These are phyloP conservation scores for human DNA, from an alignment of 2,113 vertebrate species.

Conservation along the genomic window DNA sequence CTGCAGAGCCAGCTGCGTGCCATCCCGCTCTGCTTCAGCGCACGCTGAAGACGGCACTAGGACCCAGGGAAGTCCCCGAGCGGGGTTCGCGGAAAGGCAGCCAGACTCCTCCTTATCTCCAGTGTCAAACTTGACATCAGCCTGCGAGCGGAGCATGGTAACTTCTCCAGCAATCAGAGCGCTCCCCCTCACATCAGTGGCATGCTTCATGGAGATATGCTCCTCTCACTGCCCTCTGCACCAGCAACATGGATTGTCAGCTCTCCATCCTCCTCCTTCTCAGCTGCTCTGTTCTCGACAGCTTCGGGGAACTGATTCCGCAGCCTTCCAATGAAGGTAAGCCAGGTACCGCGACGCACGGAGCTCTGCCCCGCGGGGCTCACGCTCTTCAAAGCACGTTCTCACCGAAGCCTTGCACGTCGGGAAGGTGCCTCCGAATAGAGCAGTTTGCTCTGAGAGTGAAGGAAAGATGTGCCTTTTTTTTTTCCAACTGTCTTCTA, in stretches of 20 bases:
- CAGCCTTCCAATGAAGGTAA: constrained; percentile 96
- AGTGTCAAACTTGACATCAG: constrained; percentile 93
- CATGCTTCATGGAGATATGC: constrained; percentile 94
- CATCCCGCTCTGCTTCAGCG: accelerated
- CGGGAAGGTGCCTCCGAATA: constrained; percentile 3
- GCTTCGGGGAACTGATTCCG: constrained; percentile 82
- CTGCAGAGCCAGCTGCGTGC: accelerated
- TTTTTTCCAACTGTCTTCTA: neutral
- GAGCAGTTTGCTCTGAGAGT: neutral
- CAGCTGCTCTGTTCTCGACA: constrained; percentile 78
- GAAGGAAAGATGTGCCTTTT: neutral
- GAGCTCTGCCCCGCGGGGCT: neutral
- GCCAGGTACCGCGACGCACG: constrained; percentile 45
- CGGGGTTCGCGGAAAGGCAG: constrained; percentile 71
- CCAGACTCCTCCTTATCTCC: constrained; percentile 90
- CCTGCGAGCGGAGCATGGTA: constrained; percentile 88
- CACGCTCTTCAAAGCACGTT: neutral
- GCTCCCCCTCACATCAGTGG: constrained; percentile 90
- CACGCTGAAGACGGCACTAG: constrained; percentile 70
- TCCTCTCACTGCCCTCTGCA: constrained; percentile 89
- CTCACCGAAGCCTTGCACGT: neutral
- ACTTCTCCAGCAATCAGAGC: constrained; percentile 85
- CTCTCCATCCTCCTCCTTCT: constrained; percentile 85
- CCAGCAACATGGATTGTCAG: constrained; percentile 94
- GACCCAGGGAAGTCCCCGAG: constrained; percentile 76